phyloP scores from a whole-genome alignment of 2,888 invertebrate genomes.

The Ectobius pallidus region DNA sequence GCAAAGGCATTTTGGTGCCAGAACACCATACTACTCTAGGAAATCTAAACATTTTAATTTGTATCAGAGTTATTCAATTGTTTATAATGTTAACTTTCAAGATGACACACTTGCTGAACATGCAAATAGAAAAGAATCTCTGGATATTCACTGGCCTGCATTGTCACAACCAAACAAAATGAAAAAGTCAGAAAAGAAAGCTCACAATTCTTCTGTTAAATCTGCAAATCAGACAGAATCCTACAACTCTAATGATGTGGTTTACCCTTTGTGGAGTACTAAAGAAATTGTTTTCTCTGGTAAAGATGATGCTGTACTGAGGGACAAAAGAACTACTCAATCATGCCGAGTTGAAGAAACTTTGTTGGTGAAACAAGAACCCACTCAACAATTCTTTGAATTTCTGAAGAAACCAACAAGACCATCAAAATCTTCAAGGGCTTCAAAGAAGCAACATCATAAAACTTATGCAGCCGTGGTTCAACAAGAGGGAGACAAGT shows the following conservation, averaged over 20 bases:
- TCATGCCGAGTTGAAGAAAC: too few species aligned
- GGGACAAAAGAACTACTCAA: neutral
- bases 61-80: neutral
- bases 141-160: neutral
- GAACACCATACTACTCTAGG: neutral
- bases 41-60: neutral
- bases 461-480: slow-evolving; percentile 7
- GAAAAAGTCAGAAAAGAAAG: neutral
- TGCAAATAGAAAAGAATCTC: neutral
- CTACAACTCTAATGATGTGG: neutral
- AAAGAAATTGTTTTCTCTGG: neutral
- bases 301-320: neutral
- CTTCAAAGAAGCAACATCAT: too few species aligned
- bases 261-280: neutral
- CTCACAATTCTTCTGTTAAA: neutral
- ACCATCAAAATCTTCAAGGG: neutral
- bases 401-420: neutral
- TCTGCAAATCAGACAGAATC: neutral
- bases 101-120: neutral
- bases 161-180: neutral
- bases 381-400: neutral
- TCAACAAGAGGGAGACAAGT: neutral
- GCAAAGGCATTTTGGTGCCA: neutral
- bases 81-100: neutral
- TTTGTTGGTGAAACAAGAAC: neutral